Conservation (phyloP, 2,113 vertebrate genomes). For the Prunella fulvescens region DNA sequence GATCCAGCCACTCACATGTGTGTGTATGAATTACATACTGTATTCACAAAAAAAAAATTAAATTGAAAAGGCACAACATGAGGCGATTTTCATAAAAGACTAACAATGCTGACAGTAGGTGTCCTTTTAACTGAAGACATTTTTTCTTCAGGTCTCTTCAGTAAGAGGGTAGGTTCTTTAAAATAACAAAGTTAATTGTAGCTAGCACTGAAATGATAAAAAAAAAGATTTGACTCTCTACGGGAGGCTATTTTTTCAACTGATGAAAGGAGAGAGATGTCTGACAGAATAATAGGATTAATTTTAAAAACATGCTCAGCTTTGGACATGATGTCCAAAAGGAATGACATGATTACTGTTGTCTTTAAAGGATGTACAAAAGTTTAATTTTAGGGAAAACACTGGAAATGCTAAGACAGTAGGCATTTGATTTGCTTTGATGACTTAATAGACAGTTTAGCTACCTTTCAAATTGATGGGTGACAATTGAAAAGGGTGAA, state of each 20-base stretch:
- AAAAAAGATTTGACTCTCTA: slow-evolving; percentile 46
- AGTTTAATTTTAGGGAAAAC: slow-evolving; percentile 38
- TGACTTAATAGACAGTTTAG: slow-evolving; percentile 18
- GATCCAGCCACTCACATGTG: background rate
- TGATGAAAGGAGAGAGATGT: slow-evolving; percentile 26
- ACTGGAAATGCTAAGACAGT: background rate
- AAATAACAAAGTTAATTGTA: slow-evolving; percentile 51
- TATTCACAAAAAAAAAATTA: background rate
- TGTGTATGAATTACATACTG: background rate
- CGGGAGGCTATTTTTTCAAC: slow-evolving; percentile 30
- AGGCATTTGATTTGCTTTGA: slow-evolving; percentile 12
- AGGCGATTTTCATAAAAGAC: slow-evolving; percentile 6
- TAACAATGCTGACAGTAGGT: background rate
- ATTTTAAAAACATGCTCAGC: slow-evolving; percentile 30
- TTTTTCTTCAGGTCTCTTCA: background rate
- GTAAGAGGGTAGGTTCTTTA: slow-evolving; percentile 1
- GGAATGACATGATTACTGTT: slow-evolving; percentile 42
- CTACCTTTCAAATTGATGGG: background rate
- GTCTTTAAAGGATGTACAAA: slow-evolving; percentile 5
- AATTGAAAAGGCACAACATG: background rate
- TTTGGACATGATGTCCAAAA: slow-evolving; percentile 48
- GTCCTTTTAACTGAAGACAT: slow-evolving; percentile 18
- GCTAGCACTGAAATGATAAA: slow-evolving; percentile 19
- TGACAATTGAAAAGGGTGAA: background rate
- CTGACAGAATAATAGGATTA: slow-evolving; percentile 62